phyloP scores from a whole-genome alignment of 1,140 invertebrate species.

The Temnothorax nylanderi region DNA sequence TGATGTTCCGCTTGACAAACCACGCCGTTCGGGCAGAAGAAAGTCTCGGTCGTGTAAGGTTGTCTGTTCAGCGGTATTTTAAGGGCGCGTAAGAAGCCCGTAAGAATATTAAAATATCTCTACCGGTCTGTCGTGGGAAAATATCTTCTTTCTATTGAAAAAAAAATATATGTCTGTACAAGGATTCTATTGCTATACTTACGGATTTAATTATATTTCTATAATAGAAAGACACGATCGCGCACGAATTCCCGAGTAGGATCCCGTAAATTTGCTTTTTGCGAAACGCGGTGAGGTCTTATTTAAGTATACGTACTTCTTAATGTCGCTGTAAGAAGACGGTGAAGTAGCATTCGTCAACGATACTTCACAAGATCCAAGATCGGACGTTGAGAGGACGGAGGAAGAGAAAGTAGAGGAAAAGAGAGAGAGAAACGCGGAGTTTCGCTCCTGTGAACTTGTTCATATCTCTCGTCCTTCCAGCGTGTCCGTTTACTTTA shows the following conservation, averaged over 20 bases:
- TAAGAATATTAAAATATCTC: constrained; percentile 32
- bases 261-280: background rate
- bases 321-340: constrained; percentile 14
- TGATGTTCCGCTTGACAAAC: constrained; percentile 40
- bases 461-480: background rate
- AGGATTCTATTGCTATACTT: background rate
- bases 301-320: constrained; percentile 15
- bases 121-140: constrained; percentile 6
- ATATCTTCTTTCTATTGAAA: background rate
- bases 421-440: constrained; percentile 4
- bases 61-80: constrained; percentile 17
- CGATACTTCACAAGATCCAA: constrained; percentile 6
- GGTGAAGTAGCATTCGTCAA: constrained; percentile 18
- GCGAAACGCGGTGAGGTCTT: constrained; percentile 12
- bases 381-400: constrained; percentile 2
- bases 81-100: constrained; percentile 8
- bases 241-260: constrained; percentile 13
- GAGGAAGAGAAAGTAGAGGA: background rate
- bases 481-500: constrained; percentile 29
- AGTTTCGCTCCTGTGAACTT: constrained; percentile 14
- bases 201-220: constrained; percentile 3
- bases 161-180: background rate
- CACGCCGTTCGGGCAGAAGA: background rate
- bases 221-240: background rate
- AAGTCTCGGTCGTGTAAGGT: background rate